Evolutionary conservation across 2,797 vertebrate species (phyloP), one percentile per base, ranked within the genome.

Genomic region (Limosa lapponica): DNA sequence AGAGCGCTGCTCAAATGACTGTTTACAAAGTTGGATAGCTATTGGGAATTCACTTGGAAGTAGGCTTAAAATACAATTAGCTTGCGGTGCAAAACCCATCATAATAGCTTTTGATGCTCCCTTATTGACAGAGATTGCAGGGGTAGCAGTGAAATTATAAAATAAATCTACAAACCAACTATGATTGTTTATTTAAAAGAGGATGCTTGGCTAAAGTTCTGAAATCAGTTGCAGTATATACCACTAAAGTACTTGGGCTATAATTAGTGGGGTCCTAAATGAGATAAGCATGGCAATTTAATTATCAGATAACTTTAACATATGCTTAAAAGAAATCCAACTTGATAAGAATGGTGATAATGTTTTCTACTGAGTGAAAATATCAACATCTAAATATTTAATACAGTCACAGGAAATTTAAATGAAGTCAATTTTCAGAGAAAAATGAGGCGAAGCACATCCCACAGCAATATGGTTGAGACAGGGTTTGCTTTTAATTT

Each of bases 341-440:
- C 88, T 90, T 67, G 81, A 74, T 93, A 82, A 85, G 92, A 95
- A 89, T 43, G 84, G 74, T 39, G 78, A 58, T 95, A 73, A 84
- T 93, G 75, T 95, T 97, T 96, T 89, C 77, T 82, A 87, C 83
- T 84, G 32, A 10, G 73, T 70, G 71, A 93, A 97, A 96, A 95
- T 89, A 95, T 84, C 90, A 96, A 95, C 94, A 93, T 82, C 83
- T 95, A 96, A 96, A 96, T 97, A 95, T 96, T 96, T 97, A 89
- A 97, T 93, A 92, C 27, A 65, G 52, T 90, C 78, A 9, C 78
- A 65, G 61, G 83, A 91, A 94, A 94, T 89, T 80, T 87, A 95
- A 96, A 93, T 92, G 49, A 85, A 87, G 57, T 87, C 82, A 90
- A 89, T 92, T 95, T 89, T 93, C 78, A 65, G 81, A 71, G 88